Percentiles rank a stretch among this genome's conserved stretches.
These are phyloP conservation scores for Gymnothorax reevesii DNA, from an alignment of 2,797 vertebrate species.

Conservation along the genomic window DNA sequence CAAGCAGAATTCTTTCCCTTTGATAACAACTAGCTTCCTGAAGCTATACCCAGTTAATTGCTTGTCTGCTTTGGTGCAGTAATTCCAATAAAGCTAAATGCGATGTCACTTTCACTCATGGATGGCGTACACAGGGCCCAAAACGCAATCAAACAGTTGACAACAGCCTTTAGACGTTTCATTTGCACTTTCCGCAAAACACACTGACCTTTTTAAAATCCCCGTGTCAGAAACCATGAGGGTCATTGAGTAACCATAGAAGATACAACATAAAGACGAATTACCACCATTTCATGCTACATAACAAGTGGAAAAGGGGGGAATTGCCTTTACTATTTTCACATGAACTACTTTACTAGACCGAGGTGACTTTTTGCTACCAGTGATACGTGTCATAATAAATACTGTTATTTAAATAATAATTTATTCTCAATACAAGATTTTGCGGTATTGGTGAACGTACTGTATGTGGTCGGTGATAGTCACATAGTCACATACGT, in stretches of 20 bases:
- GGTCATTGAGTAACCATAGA: conserved; percentile 28
- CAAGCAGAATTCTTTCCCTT: conserved; percentile 46
- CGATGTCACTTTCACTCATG: conserved; percentile 56
- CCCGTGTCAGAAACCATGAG: conserved; percentile 46
- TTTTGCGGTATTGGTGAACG: no score
- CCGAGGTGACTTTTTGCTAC: neutral
- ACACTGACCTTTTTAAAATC: conserved; percentile 40
- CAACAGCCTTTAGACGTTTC: conserved; percentile 43
- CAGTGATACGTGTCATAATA: no score
- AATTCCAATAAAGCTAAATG: conserved; percentile 55
- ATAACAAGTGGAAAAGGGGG: neutral
- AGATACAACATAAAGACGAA: conserved; percentile 21
- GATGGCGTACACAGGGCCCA: conserved; percentile 40
- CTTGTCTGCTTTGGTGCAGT: conserved; percentile 62
- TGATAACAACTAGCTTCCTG: conserved; percentile 60
- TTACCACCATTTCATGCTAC: neutral
- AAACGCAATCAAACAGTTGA: conserved; percentile 52
- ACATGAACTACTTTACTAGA: neutral
- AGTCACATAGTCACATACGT: no score
- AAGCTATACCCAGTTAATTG: conserved; percentile 66
- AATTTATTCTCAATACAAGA: no score
- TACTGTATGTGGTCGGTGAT: no score
- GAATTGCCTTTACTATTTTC: neutral
- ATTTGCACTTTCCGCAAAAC: conserved; percentile 44
- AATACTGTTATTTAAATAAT: no score